Base-by-base conservation (phyloP, 2,797 vertebrate species). In the Hippocampus kuda region DNA sequence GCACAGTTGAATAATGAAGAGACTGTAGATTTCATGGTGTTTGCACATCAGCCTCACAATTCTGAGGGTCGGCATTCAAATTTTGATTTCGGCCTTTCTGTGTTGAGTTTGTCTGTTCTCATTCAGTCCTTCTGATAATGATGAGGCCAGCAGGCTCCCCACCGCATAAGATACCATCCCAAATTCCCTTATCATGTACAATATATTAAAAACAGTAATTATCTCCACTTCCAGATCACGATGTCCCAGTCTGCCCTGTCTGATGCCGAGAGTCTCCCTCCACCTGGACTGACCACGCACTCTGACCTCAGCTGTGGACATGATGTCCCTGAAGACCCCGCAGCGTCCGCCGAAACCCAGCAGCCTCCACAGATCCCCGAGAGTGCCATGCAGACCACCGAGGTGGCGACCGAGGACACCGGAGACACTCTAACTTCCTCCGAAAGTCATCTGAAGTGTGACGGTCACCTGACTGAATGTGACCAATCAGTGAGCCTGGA, bases 401-500 rank as follows among this genome's bases (percentile, higher is more conserved):
- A 53, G 63, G 80, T 67, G n/a, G 38, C 0, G 0, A 68, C 22
- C 54, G 78, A 79, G 66, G 77, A 72, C 3, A 12, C 41, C 26
- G 6, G 62, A 2, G 26, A 24, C 18, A 26, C 22, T 8, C 27
- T 20, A 7, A 67, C 69, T 49, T 7, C 67, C 18, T 65, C 70
- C 41, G 79, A 81, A 46, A 67, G 34, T 72, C 73, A 5, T 1
- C 49, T 4, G 77, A 72, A 83, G 59, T 54, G 69, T 42, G 83
- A 81, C 61, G 72, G 71, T 83, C 88, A 81, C 57, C 24, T 78
- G 81, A 71, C 75, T 0, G 92, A 92, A 53, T 95, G 94, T 83
- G 88, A 82, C 78, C 96, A 98, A 73, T 89, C 93, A 0, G 92
- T 99, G 79, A 96, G 84, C 80, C 91, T 99, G n/a, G 94, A 98